Evolutionary conservation across 2,888 invertebrate genomes (phyloP), one percentile per base, ranked within the genome.

Genomic region (Stenodera caucasica): DNA sequence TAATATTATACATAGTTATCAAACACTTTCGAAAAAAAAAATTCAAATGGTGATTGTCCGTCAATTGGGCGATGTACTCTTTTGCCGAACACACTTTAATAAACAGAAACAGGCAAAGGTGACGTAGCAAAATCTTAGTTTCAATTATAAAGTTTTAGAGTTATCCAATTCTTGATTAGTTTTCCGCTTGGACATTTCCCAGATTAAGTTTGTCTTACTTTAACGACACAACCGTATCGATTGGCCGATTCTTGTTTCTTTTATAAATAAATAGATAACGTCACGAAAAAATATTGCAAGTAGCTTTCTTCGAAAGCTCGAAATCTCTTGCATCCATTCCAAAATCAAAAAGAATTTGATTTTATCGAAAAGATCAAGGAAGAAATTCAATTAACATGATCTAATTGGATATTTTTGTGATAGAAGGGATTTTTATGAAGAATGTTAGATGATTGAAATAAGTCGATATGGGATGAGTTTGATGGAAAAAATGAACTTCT

Each of bases 81-180:
- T n/a, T n/a, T n/a, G 7, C 7, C 7, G 26, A 26, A 26, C 26
- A 26, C 26, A 26, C n/a, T 26, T 7, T 26, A 26, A 26, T 7
- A 6, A 26, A 26, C 3, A 26, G 26, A 5, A 18, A 18, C 18
- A 18, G 32, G 9, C 9, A 15, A 15, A 26, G 4, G 4, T 9
- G 14, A 18, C 40, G 11, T 1, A 40, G 9, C 40, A 2, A 18
- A 15, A 57, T 54, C 57, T 53, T 57, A 53, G 53, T 57, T 61
- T 61, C 61, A 57, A 61, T 61, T 61, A 57, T 45, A 33, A n/a
- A 15, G 1, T 37, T 26, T 12, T 18, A 4, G 23, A 55, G 32
- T 51, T 37, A 53, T 49, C 35, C 29, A 37, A 12, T 61, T 55
- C 57, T 50, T 61, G 57, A 61, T 61, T 61, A 54, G 53, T 57